A percentile compares a stretch with the other conserved stretches of the same genome.
Conservation (phyloP, 1,140 invertebrate species). For the Drosophila azteca region DNA sequence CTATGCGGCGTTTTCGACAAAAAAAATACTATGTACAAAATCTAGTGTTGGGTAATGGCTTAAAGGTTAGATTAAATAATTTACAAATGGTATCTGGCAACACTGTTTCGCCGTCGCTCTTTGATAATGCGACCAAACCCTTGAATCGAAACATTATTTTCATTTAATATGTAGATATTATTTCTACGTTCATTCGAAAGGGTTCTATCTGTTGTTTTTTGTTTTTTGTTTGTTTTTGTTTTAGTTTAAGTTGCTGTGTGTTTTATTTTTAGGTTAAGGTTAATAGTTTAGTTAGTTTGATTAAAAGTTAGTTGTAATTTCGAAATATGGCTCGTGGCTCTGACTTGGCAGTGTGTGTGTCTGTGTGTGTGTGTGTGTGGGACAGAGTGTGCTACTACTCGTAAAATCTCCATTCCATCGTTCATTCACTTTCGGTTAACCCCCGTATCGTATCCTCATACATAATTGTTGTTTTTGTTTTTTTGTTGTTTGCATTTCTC, state of each 20-base stretch:
- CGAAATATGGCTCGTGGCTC: constrained; percentile 81
- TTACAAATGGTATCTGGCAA: constrained; percentile 71
- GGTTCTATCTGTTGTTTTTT: constrained; percentile 30
- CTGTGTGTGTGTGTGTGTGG: constrained; percentile 20
- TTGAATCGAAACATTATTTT: constrained; percentile 31
- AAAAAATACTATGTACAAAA: constrained; percentile 71
- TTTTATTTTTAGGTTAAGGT: constrained; percentile 71
- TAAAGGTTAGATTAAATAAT: constrained; percentile 72
- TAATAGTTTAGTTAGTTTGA: constrained; percentile 79
- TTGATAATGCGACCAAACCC: constrained; percentile 63
- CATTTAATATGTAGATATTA: constrained; percentile 2
- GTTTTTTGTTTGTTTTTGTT: constrained; percentile 14
- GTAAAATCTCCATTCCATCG: constrained; percentile 13
- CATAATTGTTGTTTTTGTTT: constrained; percentile 25
- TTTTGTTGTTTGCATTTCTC: constrained; percentile 45
- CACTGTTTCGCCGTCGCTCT: constrained; percentile 52
- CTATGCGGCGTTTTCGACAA: constrained; percentile 68
- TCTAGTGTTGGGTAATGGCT: constrained; percentile 71
- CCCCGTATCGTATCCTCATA: constrained; percentile 30
- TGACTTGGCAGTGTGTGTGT: constrained; percentile 73
- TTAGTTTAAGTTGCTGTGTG: constrained; percentile 38
- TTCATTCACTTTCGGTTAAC: background rate
- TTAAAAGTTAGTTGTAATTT: constrained; percentile 80
- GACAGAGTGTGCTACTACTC: constrained; percentile 52
- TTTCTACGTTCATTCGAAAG: constrained; percentile 57